These are phyloP conservation scores for Actenoides lindsayi DNA, from an alignment of 2,113 vertebrate species.

Conservation along the genomic window DNA sequence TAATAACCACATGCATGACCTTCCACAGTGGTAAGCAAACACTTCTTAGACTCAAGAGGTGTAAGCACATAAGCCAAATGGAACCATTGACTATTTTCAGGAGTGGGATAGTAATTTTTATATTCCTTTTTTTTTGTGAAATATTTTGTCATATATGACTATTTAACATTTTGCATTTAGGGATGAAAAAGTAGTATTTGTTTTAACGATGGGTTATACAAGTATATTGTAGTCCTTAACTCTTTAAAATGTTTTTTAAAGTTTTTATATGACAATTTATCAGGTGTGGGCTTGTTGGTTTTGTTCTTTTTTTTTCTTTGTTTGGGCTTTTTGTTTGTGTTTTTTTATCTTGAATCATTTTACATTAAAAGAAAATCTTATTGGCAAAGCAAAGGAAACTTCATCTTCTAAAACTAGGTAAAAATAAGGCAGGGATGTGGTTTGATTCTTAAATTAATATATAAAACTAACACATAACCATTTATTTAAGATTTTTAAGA, in stretches of 20 bases:
- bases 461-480: neutral
- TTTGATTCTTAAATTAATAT: neutral
- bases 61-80: neutral
- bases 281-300: neutral
- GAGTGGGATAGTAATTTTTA: neutral
- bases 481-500: neutral
- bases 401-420: neutral
- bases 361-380: neutral
- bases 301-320: too few relatives aligned
- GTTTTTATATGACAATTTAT: neutral
- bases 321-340: too few relatives aligned
- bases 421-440: neutral
- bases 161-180: neutral
- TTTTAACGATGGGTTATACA: neutral
- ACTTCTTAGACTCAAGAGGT: neutral
- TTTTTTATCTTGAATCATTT: neutral
- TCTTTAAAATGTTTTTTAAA: neutral
- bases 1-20: neutral
- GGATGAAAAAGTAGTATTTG: neutral
- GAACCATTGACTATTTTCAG: neutral
- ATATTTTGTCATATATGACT: neutral
- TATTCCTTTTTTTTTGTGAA: neutral
- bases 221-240: neutral
- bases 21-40: neutral
- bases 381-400: conserved; percentile 33